These are phyloP conservation scores for Petrosia ficiformis DNA, from an alignment of 37 sponge, comb jelly and placozoan genomes.

Conservation along the genomic window DNA sequence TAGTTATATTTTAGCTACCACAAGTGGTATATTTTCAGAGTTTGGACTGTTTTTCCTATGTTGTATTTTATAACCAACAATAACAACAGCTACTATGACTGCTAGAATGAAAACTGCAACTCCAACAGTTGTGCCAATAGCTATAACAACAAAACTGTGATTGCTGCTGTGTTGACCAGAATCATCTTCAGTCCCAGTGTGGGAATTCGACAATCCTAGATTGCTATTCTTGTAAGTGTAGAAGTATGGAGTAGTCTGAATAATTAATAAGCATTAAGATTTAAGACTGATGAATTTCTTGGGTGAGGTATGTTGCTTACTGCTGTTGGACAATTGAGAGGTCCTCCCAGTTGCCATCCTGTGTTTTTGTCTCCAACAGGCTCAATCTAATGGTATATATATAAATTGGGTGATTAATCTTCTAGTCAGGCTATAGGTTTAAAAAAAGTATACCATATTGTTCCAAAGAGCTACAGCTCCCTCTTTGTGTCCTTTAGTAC, in stretches of 20 bases:
- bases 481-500: slow-evolving; percentile 37
- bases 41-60: neutral
- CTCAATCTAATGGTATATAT: slow-evolving; percentile 9
- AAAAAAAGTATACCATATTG: slow-evolving; percentile 39
- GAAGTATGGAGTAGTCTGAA: too few species aligned
- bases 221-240: slow-evolving; percentile 48
- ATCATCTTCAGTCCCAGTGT: neutral
- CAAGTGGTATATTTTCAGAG: neutral
- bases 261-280: too few species aligned
- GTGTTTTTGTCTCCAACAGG: slow-evolving; percentile 49
- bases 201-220: neutral
- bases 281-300: too few species aligned
- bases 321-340: slow-evolving; percentile 21
- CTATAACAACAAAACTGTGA: too few species aligned
- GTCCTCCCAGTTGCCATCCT: neutral
- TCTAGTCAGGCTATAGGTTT: neutral
- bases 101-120: too few species aligned
- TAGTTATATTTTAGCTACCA: neutral
- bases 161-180: too few species aligned
- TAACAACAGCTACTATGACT: neutral
- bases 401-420: neutral
- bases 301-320: too few species aligned
- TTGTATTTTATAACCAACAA: neutral
- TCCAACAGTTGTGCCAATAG: too few species aligned
- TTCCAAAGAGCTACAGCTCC: slow-evolving; percentile 63